A percentile compares a stretch with the other conserved stretches of the same genome.
phyloP scores from a whole-genome alignment of 2,888 invertebrate genomes.

The Patella ulyssiponensis region DNA sequence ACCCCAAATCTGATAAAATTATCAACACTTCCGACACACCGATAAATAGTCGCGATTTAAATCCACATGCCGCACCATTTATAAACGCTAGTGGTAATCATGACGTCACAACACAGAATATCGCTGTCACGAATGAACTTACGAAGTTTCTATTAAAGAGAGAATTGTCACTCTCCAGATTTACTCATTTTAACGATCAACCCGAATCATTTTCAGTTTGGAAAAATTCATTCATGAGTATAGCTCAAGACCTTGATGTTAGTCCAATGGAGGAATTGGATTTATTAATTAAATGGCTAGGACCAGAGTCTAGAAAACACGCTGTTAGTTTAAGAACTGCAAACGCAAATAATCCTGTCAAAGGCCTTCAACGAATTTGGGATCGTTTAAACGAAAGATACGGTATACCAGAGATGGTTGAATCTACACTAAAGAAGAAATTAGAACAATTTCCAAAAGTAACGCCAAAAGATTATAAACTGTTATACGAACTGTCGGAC shows the following conservation, averaged over 20 bases:
- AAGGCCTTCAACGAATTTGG: constrained; percentile 25
- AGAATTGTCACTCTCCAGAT: constrained; percentile 15
- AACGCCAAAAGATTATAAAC: constrained; percentile 24
- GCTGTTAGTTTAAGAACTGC: constrained; percentile 21
- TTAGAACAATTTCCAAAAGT: constrained; percentile 22
- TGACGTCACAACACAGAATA: no score
- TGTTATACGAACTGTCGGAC: constrained; percentile 30
- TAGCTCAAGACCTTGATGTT: constrained; percentile 22
- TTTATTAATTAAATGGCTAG: constrained; percentile 27
- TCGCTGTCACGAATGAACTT: neutral
- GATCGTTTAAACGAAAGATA: constrained; percentile 30
- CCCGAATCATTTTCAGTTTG: constrained; percentile 17
- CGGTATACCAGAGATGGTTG: constrained; percentile 28
- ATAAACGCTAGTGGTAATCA: no score
- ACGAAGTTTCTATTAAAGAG: constrained; percentile 15
- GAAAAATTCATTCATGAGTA: constrained; percentile 22
- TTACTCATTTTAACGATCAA: constrained; percentile 20
- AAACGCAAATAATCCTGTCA: constrained; percentile 19
- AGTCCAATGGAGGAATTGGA: constrained; percentile 25
- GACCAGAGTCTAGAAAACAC: constrained; percentile 25
- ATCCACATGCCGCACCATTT: no score
- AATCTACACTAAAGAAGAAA: constrained; percentile 24
- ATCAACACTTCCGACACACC: no score
- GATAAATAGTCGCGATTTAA: no score
- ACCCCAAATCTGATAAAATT: no score